Conservation (phyloP, 2,797 vertebrate genomes). For the Rousettus madagascariensis region DNA sequence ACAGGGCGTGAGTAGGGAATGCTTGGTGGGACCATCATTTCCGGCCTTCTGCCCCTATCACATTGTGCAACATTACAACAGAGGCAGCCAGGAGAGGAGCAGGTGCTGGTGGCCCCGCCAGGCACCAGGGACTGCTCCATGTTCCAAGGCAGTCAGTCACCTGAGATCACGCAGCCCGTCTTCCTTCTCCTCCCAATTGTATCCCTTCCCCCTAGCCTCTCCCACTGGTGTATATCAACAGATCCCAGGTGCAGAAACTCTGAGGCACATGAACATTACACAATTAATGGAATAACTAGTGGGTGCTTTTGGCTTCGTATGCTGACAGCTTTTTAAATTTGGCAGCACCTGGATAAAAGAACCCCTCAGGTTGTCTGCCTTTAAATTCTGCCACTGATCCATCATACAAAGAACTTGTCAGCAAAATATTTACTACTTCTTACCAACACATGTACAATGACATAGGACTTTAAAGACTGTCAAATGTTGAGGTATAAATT, state of each 20-base stretch:
- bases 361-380: conserved; percentile 1
- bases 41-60: rapidly evolving
- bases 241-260: conserved; percentile 31
- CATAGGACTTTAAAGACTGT: conserved; percentile 36
- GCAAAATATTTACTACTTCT: conserved; percentile 60
- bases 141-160: neutral
- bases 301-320: conserved; percentile 1
- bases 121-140: neutral
- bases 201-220: neutral
- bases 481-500: conserved; percentile 49
- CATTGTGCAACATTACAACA: neutral
- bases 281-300: neutral
- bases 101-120: neutral
- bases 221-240: neutral
- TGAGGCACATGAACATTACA: neutral
- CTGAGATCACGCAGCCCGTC: neutral
- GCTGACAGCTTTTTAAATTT: conserved; percentile 45
- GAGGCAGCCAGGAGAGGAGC: neutral
- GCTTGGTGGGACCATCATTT: neutral
- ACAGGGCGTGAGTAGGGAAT: neutral
- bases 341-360: conserved; percentile 24
- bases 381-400: conserved; percentile 28
- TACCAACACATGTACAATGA: conserved; percentile 21
- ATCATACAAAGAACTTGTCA: conserved; percentile 48
- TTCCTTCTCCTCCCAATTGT: neutral